phyloP scores from a whole-genome alignment of 1,140 invertebrate genomes.

The Halictus rubicundus region DNA sequence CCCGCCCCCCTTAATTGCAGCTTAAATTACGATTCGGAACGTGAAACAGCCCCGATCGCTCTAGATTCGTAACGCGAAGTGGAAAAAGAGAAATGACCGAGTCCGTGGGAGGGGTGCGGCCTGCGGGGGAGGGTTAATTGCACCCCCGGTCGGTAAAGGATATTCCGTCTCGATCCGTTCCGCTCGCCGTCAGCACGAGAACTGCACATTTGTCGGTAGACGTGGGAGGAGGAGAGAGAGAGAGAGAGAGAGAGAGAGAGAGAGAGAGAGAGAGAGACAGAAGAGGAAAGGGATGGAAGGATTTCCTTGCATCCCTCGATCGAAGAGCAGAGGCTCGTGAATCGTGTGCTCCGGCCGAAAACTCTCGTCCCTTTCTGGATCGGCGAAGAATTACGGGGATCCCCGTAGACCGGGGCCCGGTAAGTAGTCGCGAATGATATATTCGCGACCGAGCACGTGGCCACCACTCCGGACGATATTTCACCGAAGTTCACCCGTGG shows the following conservation, averaged over 20 bases:
- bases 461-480: constrained; percentile 56
- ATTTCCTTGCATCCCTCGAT: constrained; percentile 32
- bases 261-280: no score
- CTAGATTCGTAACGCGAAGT: constrained; percentile 23
- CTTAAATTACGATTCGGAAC: constrained; percentile 22
- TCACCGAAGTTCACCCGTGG: constrained; percentile 54
- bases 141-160: constrained; percentile 25
- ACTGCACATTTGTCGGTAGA: constrained; percentile 38
- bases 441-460: constrained; percentile 65
- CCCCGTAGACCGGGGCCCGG: constrained; percentile 25
- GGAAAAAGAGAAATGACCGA: not conserved
- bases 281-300: not conserved
- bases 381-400: constrained; percentile 53
- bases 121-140: constrained; percentile 27
- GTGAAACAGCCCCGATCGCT: constrained; percentile 10
- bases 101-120: no score
- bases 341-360: constrained; percentile 37
- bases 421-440: constrained; percentile 72
- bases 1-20: constrained; percentile 2
- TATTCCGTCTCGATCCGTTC: constrained; percentile 33
- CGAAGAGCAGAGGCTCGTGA: constrained; percentile 32
- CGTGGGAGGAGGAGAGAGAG: no score
- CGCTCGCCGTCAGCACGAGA: constrained; percentile 43
- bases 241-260: no score
- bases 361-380: constrained; percentile 14